phyloP scores from a whole-genome alignment of 2,888 invertebrate species.

The Drosophila colorata region DNA sequence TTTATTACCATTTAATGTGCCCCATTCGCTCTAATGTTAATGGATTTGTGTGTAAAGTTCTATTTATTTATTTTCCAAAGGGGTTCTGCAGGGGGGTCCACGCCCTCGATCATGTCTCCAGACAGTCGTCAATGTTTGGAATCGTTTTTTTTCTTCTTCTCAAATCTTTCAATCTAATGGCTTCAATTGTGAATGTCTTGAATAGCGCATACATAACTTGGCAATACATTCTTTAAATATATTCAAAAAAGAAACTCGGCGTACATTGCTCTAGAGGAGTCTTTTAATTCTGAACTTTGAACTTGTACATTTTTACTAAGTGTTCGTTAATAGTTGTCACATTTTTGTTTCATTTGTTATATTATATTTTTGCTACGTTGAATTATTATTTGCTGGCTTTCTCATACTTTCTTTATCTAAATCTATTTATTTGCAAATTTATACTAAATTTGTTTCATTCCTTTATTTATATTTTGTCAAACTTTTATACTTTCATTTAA shows the following conservation, averaged over 20 bases:
- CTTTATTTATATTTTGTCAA: no score
- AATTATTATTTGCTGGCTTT: no score
- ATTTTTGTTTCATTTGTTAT: not conserved
- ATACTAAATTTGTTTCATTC: not conserved
- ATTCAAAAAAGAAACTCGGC: conserved; percentile 13
- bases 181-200: conserved; percentile 42
- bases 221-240: conserved; percentile 31
- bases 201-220: conserved; percentile 42
- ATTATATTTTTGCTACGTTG: no score
- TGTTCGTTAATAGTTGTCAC: not conserved
- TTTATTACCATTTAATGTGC: conserved; percentile 66
- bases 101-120: conserved; percentile 50
- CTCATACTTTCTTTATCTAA: not conserved
- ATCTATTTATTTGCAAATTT: no score
- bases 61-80: conserved; percentile 5
- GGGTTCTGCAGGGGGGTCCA: conserved; percentile 31
- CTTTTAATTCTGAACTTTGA: not conserved
- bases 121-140: conserved; percentile 35
- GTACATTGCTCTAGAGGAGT: conserved; percentile 3
- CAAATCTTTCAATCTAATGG: conserved; percentile 41
- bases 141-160: conserved; percentile 18
- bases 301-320: not conserved
- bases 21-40: conserved; percentile 52
- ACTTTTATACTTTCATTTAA: no score
- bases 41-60: conserved; percentile 52